A percentile compares a stretch with the other conserved stretches of the same genome.
These are phyloP conservation scores for Cylloceria caligata DNA, from an alignment of 2,888 invertebrate genomes.

Conservation along the genomic window DNA sequence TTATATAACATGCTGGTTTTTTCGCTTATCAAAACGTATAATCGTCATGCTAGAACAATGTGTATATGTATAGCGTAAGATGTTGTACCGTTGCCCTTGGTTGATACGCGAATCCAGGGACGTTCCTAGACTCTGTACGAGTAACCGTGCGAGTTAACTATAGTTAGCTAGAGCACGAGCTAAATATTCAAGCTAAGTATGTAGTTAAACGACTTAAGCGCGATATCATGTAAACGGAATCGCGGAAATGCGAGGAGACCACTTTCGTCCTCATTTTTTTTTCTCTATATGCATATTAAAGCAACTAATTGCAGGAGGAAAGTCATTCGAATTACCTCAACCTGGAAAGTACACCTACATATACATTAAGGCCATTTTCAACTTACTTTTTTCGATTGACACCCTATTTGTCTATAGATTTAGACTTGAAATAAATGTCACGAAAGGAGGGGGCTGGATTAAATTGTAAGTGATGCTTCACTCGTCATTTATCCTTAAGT, in stretches of 20 bases:
- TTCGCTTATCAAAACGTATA: slow-evolving; percentile 55
- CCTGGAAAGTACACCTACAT: slow-evolving; percentile 8
- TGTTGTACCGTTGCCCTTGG: slow-evolving; percentile 58
- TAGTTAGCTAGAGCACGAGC: neutral
- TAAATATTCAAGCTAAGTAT: slow-evolving; percentile 17
- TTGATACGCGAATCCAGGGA: slow-evolving; percentile 54
- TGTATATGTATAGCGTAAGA: slow-evolving; percentile 30
- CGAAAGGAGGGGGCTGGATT: too few species aligned
- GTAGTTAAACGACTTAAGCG: neutral
- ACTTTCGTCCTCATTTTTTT: slow-evolving; percentile 5
- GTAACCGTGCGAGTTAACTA: slow-evolving; percentile 3
- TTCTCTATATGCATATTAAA: slow-evolving; percentile 6
- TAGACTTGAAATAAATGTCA: too few species aligned
- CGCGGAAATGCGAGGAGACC: slow-evolving; percentile 12
- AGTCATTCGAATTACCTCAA: slow-evolving; percentile 43
- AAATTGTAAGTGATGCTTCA: too few species aligned
- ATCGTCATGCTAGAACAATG: slow-evolving; percentile 57
- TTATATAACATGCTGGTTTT: slow-evolving; percentile 9
- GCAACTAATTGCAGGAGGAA: slow-evolving; percentile 39
- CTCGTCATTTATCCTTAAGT: too few species aligned
- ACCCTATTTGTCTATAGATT: too few species aligned
- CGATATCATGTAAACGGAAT: slow-evolving; percentile 6
- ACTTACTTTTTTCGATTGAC: too few species aligned
- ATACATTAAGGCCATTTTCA: too few species aligned
- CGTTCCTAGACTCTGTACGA: slow-evolving; percentile 9